Evolutionary conservation across 2,797 vertebrate species (phyloP), one percentile per base, ranked within the genome.

Genomic region (Meda fulgida): DNA sequence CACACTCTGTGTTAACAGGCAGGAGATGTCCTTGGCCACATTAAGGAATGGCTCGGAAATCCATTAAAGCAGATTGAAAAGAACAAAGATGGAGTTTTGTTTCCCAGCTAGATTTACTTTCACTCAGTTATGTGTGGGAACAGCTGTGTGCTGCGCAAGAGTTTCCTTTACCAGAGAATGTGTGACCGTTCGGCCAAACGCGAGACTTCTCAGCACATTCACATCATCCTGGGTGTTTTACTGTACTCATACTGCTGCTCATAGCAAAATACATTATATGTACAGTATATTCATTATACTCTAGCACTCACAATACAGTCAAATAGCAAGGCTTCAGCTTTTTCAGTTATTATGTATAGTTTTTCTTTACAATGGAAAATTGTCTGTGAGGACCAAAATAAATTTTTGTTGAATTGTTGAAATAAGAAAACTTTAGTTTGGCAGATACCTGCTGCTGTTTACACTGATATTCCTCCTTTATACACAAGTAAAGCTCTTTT

Each of bases 71-170:
- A 89, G 88, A 87, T 78, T 89, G 89, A 85, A 73, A 88, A 91
- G 89, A 93, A 93, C 88, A 92, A 92, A 91, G 86, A 53, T 87
- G 75, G 63, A 65, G 80, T 66, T 84, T 86, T 85, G 79, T 92
- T 94, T 94, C 91, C 88, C 93, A 92, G 92, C 69, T 92, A 92
- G 89, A 93, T 93, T 91, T 66, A 84, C 90, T 94, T 93, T 94
- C 92, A 92, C 88, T 83, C 84, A 80, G 88, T 93, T 92, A 94
- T 90, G 88, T 88, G 82, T 89, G 86, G 83, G 85, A 93, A 92
- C 93, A 94, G 94, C 93, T 94, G 93, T 90, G 79, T 1, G 9
- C 78, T 83, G 71, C 83, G 78, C 48, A 60, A 69, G 36, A 43
- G 48, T 72, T 72, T 72, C 55, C 71, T 76, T 76, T 75, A 72